Base-by-base conservation (phyloP, 2,888 invertebrate genomes). In the Exocentrus adspersus region DNA sequence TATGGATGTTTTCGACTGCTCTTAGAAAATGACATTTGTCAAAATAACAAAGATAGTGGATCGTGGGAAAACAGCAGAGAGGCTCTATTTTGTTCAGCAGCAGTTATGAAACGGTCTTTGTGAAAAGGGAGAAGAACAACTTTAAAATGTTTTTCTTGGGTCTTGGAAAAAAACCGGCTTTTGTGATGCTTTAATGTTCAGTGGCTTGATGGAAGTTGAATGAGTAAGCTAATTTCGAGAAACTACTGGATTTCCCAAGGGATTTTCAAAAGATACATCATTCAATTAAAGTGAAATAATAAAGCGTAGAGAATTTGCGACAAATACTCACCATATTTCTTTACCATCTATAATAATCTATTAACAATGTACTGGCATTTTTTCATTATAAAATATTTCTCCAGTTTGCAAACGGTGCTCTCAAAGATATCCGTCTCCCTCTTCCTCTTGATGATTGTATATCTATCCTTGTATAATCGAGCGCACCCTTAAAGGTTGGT, bases 1-100 rank as follows among this genome's bases (percentile, higher is more conserved):
- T 81, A 81, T 81, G 81, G 80, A 79, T 81, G 81, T 82, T 81
- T 81, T 80, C 78, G 75, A 77, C 78, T 76, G 72, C 77, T 75
- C 76, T 72, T 62, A 75, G 77, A 81, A 81, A 81, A 79, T 79
- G 80, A 79, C 80, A 81, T 81, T 81, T 81, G 80, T 81, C 79
- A 81, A 78, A 81, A 81, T 79, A 80, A 78, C 77, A 78, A 77
- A 68, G 64, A 68, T 70, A 67, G 67, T 60, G 65, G 59, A 57
- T 61, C 65, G 64, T 68, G 70, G 65, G 65, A 70, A 66, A 37
- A 46, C 28, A 41, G 24, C 42, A 50, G 41, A 42, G 46, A 42
- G 28, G 30, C 32, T 57, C 37, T 46, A 32, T 57, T 57, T 46
- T 57, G 45, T 54, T 57, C 46, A 46, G 32, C 57, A 57, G 28